Evolutionary conservation across 2,113 vertebrate species (phyloP).

Genomic region (Climacteris rufus): DNA sequence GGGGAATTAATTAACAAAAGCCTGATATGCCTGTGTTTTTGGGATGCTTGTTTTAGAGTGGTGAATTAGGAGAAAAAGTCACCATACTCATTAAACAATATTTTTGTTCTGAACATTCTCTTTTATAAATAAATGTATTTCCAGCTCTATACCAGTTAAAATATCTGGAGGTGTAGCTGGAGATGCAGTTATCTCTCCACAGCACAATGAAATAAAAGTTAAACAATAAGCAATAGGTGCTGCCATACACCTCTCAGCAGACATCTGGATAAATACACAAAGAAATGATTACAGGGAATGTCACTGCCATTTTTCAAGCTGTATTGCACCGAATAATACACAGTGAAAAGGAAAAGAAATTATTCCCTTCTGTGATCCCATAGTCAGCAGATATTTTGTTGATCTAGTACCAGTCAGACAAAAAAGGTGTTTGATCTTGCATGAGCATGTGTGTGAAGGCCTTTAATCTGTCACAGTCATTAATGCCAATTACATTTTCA

Average conservation of each 20-base stretch:
- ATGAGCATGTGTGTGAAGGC: neutral
- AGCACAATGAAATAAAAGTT: constrained; percentile 12
- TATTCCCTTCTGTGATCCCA: neutral
- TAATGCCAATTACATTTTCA: constrained; percentile 27
- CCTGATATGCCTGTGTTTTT: neutral
- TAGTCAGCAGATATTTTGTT: constrained; percentile 33
- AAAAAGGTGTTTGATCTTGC: constrained; percentile 28
- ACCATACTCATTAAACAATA: accelerated
- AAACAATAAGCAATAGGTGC: neutral
- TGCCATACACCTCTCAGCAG: neutral
- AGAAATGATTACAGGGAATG: constrained; percentile 13
- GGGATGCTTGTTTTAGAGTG: neutral
- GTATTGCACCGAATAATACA: constrained; percentile 11
- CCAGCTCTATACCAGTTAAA: neutral
- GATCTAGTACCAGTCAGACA: constrained; percentile 7
- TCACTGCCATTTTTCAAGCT: constrained; percentile 44
- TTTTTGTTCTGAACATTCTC: neutral
- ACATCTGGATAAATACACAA: constrained; percentile 33
- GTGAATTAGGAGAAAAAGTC: neutral
- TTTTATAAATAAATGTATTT: neutral
- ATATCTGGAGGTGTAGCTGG: neutral
- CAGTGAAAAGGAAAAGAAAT: constrained; percentile 43
- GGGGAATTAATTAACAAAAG: neutral
- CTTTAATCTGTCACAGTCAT: constrained; percentile 20
- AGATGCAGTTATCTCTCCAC: neutral